Base-by-base conservation (phyloP, 2,113 vertebrate genomes). In the Psilopogon haemacephalus region DNA sequence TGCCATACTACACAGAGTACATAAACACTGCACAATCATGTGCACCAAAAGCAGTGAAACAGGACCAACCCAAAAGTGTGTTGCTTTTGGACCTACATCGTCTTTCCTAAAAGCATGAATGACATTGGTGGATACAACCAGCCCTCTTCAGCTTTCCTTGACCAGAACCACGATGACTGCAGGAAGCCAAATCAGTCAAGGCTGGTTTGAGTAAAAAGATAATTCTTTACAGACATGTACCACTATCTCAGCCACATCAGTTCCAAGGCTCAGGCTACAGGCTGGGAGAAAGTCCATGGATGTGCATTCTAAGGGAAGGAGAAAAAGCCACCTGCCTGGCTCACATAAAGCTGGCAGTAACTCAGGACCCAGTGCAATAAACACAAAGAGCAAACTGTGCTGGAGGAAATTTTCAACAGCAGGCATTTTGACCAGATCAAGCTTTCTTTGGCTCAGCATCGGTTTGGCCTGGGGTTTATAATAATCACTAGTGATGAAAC, bases 1-100 rank as follows among this genome's bases (percentile, higher is more conserved):
- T 59, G 11, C 4, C 33, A 33, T 30, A n/a, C 7, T 21, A 40
- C n/a, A 26, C 33, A 33, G 33, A n/a, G 8, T 21, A 40, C n/a
- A 26, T 52, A 46, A 42, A 17, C 5, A n/a, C 30, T 27, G 27
- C 55, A 13, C 15, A 5, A 18, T 8, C 1, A 1, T n/a, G 58
- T n/a, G 54, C 11, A 48, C 15, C 18, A 48, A 50, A 64, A 65
- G 10, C 12, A 42, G 13, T 21, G 21, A 70, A 67, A 5, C 26
- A 67, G 58, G 28, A 18, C 12, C 48, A 77, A 35, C 6, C 16
- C 33, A 23, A 37, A 46, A 28, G 13, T 4, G 3, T 37, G 28
- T 17, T 69, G 27, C 27, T 42, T 16, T 42, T 13, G 7, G 1
- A 0, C 16, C n/a, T 46, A 24, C 4, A 1, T 46, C 38, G 35